phyloP scores from a whole-genome alignment of 1,140 invertebrate species.

The Macrobrachium rosenbergii region DNA sequence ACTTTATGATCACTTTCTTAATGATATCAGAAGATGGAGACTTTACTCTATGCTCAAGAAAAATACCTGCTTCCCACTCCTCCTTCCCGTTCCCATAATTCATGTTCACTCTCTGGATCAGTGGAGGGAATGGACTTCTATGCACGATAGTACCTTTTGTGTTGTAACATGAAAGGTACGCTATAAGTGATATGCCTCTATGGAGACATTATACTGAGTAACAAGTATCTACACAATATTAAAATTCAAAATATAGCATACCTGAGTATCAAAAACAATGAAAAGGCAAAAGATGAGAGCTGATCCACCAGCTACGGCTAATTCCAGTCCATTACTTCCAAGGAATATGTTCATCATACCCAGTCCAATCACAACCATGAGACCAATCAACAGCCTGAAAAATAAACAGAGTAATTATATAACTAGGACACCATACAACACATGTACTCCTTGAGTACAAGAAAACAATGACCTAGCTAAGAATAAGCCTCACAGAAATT shows the following conservation, averaged over 20 bases:
- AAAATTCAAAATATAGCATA: conserved; percentile 13
- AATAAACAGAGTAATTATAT: conserved; percentile 69
- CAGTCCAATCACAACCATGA: conserved; percentile 80
- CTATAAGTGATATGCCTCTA: too few species aligned
- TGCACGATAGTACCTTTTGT: too few species aligned
- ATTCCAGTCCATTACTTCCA: conserved; percentile 78
- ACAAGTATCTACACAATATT: background rate
- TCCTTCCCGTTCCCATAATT: too few species aligned
- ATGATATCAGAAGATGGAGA: too few species aligned
- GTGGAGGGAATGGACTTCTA: too few species aligned
- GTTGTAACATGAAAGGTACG: too few species aligned
- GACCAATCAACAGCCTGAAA: conserved; percentile 80
- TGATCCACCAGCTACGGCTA: conserved; percentile 78
- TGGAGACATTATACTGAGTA: too few species aligned
- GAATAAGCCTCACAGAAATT: background rate
- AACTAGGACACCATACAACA: background rate
- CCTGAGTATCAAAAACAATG: conserved; percentile 67
- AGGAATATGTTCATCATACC: conserved; percentile 82
- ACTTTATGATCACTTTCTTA: too few species aligned
- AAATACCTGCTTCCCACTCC: too few species aligned
- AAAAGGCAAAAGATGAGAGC: conserved; percentile 80
- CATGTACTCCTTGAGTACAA: background rate
- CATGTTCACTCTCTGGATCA: too few species aligned
- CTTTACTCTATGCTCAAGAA: too few species aligned
- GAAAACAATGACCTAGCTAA: too few species aligned